Percentiles rank a stretch among this genome's conserved stretches.
phyloP scores from a whole-genome alignment of 1,140 invertebrate genomes.

The Aphis gossypii region DNA sequence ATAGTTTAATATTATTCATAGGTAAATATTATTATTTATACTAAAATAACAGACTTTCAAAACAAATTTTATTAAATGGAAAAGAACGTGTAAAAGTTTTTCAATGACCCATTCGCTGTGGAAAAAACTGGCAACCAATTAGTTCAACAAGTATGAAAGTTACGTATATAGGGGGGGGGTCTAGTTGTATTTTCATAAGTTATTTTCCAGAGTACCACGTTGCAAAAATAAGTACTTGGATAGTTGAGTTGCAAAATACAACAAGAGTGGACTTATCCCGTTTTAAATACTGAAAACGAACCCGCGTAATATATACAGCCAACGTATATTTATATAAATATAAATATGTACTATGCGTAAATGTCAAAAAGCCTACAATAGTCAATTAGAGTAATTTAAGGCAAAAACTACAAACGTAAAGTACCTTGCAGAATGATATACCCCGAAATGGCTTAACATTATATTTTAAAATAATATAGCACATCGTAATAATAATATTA shows the following conservation, averaged over 20 bases:
- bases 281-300: neutral
- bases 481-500: neutral
- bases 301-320: neutral
- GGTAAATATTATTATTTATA: neutral
- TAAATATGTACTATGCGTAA: neutral
- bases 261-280: neutral
- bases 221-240: neutral
- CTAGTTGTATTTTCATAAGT: neutral
- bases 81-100: neutral
- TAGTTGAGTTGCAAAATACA: neutral
- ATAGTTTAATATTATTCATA: neutral
- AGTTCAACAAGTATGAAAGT: neutral
- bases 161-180: neutral
- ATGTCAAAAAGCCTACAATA: neutral
- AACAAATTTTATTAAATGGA: neutral
- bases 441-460: neutral
- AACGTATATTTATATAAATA: neutral
- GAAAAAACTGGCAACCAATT: neutral
- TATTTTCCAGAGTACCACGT: neutral
- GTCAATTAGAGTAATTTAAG: neutral
- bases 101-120: neutral
- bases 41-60: neutral
- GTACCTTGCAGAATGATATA: neutral
- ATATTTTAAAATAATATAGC: neutral
- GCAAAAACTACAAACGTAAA: neutral